Percentiles rank a stretch among this genome's conserved stretches.
Evolutionary conservation across 2,113 vertebrate genomes (phyloP).

Genomic region (Bucco capensis): DNA sequence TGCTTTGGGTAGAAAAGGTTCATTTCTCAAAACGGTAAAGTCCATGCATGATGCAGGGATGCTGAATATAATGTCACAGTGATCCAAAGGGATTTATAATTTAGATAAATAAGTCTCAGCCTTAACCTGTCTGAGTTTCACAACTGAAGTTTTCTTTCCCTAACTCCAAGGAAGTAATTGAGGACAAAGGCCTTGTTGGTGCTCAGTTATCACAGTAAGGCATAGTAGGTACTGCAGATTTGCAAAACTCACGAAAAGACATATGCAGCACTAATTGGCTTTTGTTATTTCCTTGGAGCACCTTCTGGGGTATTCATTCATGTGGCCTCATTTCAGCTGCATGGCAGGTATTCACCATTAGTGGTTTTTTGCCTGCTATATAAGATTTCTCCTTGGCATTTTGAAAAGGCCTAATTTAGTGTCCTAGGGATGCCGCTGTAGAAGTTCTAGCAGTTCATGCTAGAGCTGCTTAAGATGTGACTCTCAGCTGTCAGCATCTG

Average conservation of each 20-base stretch:
- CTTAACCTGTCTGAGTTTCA: neutral
- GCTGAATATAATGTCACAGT: neutral
- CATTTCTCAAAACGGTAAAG: neutral
- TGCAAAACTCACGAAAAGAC: neutral
- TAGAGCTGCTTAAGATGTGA: neutral
- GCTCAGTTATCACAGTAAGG: neutral
- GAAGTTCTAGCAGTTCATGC: neutral
- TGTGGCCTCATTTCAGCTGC: neutral
- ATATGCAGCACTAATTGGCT: neutral
- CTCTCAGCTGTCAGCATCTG: neutral
- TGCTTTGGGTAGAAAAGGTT: neutral
- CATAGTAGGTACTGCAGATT: neutral
- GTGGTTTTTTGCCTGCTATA: neutral
- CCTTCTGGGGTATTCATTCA: neutral
- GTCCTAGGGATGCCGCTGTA: neutral
- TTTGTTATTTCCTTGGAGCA: conserved; percentile 1
- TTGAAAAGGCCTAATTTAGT: neutral
- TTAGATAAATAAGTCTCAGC: neutral
- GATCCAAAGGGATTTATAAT: neutral
- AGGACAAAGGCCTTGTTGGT: neutral
- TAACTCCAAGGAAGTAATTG: neutral
- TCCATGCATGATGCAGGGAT: neutral
- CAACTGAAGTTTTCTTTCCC: neutral
- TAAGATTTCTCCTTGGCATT: neutral
- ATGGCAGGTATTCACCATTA: conserved; percentile 6